phyloP scores from a whole-genome alignment of 2,797 vertebrate genomes.

The Tachyglossus aculeatus region DNA sequence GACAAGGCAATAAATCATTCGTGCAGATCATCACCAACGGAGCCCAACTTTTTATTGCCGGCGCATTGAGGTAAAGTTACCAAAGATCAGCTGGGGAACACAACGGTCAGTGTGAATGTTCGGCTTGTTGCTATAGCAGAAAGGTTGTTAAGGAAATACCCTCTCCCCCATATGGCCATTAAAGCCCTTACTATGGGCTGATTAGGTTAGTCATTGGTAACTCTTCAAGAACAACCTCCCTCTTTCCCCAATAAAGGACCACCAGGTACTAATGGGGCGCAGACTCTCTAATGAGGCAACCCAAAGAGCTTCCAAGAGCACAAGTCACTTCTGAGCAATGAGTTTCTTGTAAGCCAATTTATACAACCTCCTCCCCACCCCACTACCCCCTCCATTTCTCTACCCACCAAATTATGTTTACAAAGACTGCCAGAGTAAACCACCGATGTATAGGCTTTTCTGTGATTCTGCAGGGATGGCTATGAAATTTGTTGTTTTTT shows the following conservation, averaged over 20 bases:
- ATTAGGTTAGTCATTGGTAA: not conserved
- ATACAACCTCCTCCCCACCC: not conserved
- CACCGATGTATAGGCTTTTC: not conserved
- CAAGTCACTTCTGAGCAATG: too few species aligned
- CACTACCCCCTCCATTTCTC: not conserved
- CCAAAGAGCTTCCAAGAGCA: too few species aligned
- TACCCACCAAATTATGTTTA: conserved; percentile 14
- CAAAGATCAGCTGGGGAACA: not conserved
- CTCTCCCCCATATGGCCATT: not conserved
- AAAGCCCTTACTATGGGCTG: not conserved
- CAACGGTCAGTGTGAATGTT: conserved; percentile 16
- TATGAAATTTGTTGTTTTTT: not conserved
- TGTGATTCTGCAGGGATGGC: too few species aligned
- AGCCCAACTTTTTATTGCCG: conserved; percentile 17
- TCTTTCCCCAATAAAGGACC: not conserved
- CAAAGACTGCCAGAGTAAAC: not conserved
- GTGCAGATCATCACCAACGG: conserved; percentile 38
- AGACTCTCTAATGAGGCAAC: not conserved
- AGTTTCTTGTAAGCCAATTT: too few species aligned
- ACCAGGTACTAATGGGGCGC: not conserved
- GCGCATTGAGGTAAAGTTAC: conserved; percentile 2
- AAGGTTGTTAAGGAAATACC: not conserved
- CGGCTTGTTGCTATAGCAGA: conserved; percentile 35
- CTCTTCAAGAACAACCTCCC: not conserved
- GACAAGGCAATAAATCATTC: conserved; percentile 50